Percentiles rank a stretch among this genome's conserved stretches.
Conservation (phyloP, 53 echinoderm and acorn worm species). For the Holothuria scabra region DNA sequence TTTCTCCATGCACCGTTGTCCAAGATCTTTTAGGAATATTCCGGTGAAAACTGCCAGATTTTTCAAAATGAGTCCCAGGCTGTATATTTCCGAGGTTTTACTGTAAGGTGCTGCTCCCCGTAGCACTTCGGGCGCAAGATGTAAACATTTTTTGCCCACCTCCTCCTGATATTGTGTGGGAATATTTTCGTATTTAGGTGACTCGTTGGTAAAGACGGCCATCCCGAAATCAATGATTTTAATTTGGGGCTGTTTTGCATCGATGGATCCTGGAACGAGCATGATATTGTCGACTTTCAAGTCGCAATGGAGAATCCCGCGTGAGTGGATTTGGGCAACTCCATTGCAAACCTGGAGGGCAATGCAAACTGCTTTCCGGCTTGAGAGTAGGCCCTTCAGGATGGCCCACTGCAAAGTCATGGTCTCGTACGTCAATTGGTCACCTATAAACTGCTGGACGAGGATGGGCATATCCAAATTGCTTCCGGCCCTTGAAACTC, state of each 20-base stretch:
- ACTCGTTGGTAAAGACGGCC: neutral
- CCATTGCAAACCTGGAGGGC: slow-evolving; percentile 14
- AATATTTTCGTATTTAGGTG: neutral
- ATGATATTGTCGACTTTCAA: slow-evolving; percentile 15
- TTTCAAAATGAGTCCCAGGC: neutral
- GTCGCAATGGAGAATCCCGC: slow-evolving; percentile 8
- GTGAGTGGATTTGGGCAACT: neutral
- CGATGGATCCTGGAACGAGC: slow-evolving; percentile 3
- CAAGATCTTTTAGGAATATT: too few relatives aligned
- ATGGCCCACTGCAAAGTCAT: neutral
- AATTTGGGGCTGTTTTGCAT: neutral
- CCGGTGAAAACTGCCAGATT: neutral
- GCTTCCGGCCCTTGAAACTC: neutral
- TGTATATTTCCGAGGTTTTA: neutral
- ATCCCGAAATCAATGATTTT: slow-evolving; percentile 30
- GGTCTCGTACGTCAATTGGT: neutral
- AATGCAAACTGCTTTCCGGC: neutral
- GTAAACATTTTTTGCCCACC: neutral
- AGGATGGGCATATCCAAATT: neutral
- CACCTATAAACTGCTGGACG: slow-evolving; percentile 26
- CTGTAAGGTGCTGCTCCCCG: neutral
- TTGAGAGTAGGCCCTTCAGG: neutral
- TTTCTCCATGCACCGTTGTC: too few relatives aligned
- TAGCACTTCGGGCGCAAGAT: slow-evolving; percentile 15
- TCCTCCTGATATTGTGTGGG: neutral